Conservation (phyloP, 2,797 vertebrate species). For the Macroramphosus scolopax region DNA sequence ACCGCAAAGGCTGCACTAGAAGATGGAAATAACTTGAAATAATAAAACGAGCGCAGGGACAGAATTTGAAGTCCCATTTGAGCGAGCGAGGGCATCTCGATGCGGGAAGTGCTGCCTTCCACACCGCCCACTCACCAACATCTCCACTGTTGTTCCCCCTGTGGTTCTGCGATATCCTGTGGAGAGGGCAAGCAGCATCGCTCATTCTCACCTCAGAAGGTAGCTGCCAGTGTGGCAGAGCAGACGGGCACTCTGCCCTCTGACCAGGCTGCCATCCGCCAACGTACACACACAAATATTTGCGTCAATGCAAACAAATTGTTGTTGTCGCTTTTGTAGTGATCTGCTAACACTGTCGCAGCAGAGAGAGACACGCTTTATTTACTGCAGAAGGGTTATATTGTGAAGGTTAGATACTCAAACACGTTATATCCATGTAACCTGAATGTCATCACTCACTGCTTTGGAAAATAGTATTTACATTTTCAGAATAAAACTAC, state of each 20-base stretch:
- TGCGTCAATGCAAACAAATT: constrained; percentile 59
- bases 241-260: constrained; percentile 50
- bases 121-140: constrained; percentile 53
- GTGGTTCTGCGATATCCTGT: constrained; percentile 36
- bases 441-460: constrained; percentile 1
- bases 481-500: constrained; percentile 14
- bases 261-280: constrained; percentile 36
- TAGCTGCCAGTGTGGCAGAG: constrained; percentile 46
- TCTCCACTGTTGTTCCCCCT: constrained; percentile 44
- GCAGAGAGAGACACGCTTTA: too few species aligned
- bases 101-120: constrained; percentile 46
- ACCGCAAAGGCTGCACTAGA: constrained; percentile 1
- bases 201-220: constrained; percentile 74
- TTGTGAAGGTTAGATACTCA: too few species aligned
- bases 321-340: too few species aligned
- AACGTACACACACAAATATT: constrained; percentile 45
- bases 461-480: constrained; percentile 2
- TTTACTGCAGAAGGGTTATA: too few species aligned
- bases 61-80: constrained; percentile 14
- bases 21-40: constrained; percentile 3
- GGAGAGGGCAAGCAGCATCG: constrained; percentile 45
- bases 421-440: constrained; percentile 7
- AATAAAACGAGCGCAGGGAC: constrained; percentile 11
- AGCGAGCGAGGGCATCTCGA: constrained; percentile 31
- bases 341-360: too few species aligned